These are phyloP conservation scores for Masticophis lateralis DNA, from an alignment of 2,797 vertebrate species.

Conservation along the genomic window DNA sequence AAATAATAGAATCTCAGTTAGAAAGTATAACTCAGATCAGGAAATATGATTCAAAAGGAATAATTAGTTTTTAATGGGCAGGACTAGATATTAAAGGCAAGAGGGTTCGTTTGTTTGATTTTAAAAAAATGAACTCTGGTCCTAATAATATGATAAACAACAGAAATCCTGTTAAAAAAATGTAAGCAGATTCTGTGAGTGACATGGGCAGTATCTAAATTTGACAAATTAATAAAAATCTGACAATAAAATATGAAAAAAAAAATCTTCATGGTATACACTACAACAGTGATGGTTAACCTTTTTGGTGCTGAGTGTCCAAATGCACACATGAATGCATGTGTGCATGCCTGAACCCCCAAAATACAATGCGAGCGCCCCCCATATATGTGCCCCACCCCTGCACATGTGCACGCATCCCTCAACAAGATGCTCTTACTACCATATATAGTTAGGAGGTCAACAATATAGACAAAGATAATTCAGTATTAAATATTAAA, in stretches of 20 bases:
- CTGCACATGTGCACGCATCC: too few species aligned
- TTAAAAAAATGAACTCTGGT: neutral
- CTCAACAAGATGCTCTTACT: neutral
- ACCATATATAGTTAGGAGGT: neutral
- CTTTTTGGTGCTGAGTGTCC: too few species aligned
- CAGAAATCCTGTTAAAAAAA: neutral
- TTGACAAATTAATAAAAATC: neutral
- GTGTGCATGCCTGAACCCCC: too few species aligned
- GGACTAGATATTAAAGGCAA: neutral
- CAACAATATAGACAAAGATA: neutral
- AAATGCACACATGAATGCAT: too few species aligned
- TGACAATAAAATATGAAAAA: neutral
- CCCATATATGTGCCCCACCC: too few species aligned
- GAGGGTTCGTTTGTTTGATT: neutral
- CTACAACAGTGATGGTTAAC: too few species aligned
- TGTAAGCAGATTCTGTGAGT: neutral
- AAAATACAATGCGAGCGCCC: too few species aligned
- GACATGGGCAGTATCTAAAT: neutral
- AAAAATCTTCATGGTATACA: neutral
- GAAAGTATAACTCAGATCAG: neutral
- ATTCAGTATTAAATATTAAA: neutral
- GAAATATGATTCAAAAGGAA: neutral
- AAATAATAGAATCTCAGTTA: neutral
- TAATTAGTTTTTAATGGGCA: neutral
- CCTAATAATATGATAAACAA: neutral